Percentiles rank a stretch among this genome's conserved stretches.
Conservation (phyloP, 2,888 invertebrate genomes). For the Drosophila formosana region DNA sequence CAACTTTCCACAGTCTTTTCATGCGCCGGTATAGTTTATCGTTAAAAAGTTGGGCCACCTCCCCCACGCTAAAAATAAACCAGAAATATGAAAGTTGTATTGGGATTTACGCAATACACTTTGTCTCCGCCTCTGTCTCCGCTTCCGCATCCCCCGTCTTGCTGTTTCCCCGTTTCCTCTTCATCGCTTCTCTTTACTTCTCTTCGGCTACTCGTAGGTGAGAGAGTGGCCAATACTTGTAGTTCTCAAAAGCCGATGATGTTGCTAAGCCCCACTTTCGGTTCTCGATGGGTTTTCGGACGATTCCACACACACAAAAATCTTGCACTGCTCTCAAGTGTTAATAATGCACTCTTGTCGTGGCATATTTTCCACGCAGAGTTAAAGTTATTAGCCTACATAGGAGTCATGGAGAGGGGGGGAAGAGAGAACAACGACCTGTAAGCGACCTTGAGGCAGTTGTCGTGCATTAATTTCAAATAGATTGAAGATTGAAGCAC, state of each 20-base stretch:
- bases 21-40: slow-evolving; percentile 77
- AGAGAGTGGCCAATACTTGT: slow-evolving; percentile 60
- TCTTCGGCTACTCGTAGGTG: slow-evolving; percentile 10
- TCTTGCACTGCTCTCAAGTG: slow-evolving; percentile 58
- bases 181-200: background rate
- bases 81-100: slow-evolving; percentile 52
- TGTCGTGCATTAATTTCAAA: slow-evolving; percentile 64
- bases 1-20: slow-evolving; percentile 71
- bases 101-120: slow-evolving; percentile 53
- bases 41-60: slow-evolving; percentile 48
- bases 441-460: slow-evolving; percentile 52
- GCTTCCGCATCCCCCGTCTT: background rate
- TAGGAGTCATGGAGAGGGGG: slow-evolving; percentile 8
- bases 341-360: slow-evolving; percentile 69
- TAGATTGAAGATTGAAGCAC: slow-evolving; percentile 69
- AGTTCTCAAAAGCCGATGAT: slow-evolving; percentile 58
- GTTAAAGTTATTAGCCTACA: slow-evolving; percentile 53
- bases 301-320: slow-evolving; percentile 29
- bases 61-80: slow-evolving; percentile 43
- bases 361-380: slow-evolving; percentile 37
- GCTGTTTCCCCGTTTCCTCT: background rate
- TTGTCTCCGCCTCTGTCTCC: slow-evolving; percentile 1
- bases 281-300: slow-evolving; percentile 19
- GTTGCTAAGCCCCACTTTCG: slow-evolving; percentile 29
- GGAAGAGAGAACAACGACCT: slow-evolving; percentile 43